These are phyloP conservation scores for Sycobia sp. DNA, from an alignment of 1,140 invertebrate genomes.

Conservation along the genomic window DNA sequence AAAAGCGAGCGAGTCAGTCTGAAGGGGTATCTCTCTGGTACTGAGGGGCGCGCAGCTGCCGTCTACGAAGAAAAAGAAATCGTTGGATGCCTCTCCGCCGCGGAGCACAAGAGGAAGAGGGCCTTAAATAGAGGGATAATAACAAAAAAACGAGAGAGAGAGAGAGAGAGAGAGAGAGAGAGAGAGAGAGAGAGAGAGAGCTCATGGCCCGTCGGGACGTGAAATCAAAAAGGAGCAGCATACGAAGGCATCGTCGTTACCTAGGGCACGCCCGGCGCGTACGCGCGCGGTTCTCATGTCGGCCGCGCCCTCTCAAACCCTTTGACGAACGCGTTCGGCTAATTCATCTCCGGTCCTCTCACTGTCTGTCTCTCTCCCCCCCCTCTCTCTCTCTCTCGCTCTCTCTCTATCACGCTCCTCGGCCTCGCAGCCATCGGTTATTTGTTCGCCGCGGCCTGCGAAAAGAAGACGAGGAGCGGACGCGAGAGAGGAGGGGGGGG, in stretches of 20 bases:
- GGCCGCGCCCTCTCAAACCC: slow-evolving; percentile 19
- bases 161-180: too few species aligned
- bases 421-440: slow-evolving; percentile 21
- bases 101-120: slow-evolving; percentile 10
- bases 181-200: slow-evolving; percentile 18
- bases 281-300: not conserved
- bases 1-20: slow-evolving; percentile 5
- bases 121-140: not conserved
- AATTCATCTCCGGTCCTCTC: too few species aligned
- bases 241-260: too few species aligned
- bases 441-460: slow-evolving; percentile 1
- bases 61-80: slow-evolving; percentile 5
- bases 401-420: too few species aligned
- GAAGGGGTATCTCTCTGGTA: not conserved
- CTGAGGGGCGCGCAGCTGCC: slow-evolving; percentile 20
- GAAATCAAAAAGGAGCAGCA: slow-evolving; percentile 34
- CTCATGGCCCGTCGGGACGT: slow-evolving; percentile 1
- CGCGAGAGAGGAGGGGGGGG: too few species aligned
- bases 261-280: not conserved
- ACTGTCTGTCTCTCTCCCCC: too few species aligned
- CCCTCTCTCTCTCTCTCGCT: too few species aligned
- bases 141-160: too few species aligned
- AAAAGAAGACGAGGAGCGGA: not conserved
- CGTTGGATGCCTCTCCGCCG: not conserved
- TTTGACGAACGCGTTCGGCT: slow-evolving; percentile 23